These are phyloP conservation scores for Hiodon alosoides DNA, from an alignment of 2,113 vertebrate genomes.

Conservation along the genomic window DNA sequence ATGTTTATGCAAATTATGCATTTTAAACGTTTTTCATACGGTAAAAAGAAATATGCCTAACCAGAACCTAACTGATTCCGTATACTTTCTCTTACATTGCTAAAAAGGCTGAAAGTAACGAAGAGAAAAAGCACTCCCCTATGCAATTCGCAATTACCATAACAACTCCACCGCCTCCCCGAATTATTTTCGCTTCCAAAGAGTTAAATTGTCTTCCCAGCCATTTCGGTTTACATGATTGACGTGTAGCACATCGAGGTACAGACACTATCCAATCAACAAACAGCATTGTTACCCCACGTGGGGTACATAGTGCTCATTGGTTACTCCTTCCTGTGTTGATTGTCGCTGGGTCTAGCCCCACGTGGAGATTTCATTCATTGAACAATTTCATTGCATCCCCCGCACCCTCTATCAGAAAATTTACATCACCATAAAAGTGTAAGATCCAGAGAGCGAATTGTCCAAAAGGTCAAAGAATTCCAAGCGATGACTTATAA, in stretches of 20 bases:
- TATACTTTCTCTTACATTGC: not conserved
- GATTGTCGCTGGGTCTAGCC: constrained; percentile 61
- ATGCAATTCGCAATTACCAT: constrained; percentile 42
- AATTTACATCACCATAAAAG: constrained; percentile 33
- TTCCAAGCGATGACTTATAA: not conserved
- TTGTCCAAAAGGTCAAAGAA: constrained; percentile 4
- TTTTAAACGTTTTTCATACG: not conserved
- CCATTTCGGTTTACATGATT: constrained; percentile 53
- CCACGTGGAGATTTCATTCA: constrained; percentile 76
- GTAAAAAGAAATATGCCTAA: not conserved
- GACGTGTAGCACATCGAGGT: constrained; percentile 49
- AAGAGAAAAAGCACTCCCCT: constrained; percentile 48
- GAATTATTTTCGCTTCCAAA: constrained; percentile 43
- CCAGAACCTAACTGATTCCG: no score
- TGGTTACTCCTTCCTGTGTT: constrained; percentile 53
- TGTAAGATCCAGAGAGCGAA: constrained; percentile 13
- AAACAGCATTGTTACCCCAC: constrained; percentile 51
- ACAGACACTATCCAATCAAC: constrained; percentile 51
- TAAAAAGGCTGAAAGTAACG: constrained; percentile 3
- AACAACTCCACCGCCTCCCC: constrained; percentile 35
- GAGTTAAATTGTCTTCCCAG: constrained; percentile 53
- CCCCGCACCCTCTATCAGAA: constrained; percentile 32
- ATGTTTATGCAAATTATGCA: not conserved
- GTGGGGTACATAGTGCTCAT: constrained; percentile 54
- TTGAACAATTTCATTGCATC: constrained; percentile 52